Conservation (phyloP, 2,888 invertebrate species). For the Leptinotarsa rubiginosa region DNA sequence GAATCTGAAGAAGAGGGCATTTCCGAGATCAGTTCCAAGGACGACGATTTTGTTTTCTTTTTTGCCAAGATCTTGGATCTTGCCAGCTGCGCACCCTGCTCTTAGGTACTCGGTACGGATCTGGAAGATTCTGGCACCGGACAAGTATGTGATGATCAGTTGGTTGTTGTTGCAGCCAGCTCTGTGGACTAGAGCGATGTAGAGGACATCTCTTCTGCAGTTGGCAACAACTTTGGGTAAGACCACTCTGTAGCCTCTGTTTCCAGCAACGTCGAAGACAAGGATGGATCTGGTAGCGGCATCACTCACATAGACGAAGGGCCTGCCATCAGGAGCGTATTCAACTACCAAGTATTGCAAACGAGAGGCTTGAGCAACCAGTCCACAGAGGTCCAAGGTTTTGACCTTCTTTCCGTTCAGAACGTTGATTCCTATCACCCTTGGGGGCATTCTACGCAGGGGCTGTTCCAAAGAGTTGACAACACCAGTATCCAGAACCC, state of each 20-base stretch:
- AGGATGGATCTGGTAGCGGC: slow-evolving; percentile 67
- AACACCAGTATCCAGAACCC: slow-evolving; percentile 73
- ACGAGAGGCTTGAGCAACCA: slow-evolving; percentile 33
- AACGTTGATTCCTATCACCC: slow-evolving; percentile 72
- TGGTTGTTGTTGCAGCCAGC: slow-evolving; percentile 69
- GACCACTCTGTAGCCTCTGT: slow-evolving; percentile 70
- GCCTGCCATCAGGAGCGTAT: slow-evolving; percentile 68
- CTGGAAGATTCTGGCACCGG: slow-evolving; percentile 73
- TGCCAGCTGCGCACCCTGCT: slow-evolving; percentile 70
- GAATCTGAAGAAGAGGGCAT: slow-evolving; percentile 71
- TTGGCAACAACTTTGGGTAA: slow-evolving; percentile 67
- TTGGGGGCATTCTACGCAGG: slow-evolving; percentile 71
- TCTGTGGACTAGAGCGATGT: slow-evolving; percentile 73
- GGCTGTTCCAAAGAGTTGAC: slow-evolving; percentile 72
- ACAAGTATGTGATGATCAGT: slow-evolving; percentile 74
- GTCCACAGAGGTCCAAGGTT: slow-evolving; percentile 64
- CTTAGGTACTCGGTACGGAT: slow-evolving; percentile 74
- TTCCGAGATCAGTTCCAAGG: slow-evolving; percentile 74
- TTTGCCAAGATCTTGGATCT: slow-evolving; percentile 68
- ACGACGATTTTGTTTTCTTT: slow-evolving; percentile 72
- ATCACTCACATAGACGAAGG: slow-evolving; percentile 68
- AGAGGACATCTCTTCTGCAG: slow-evolving; percentile 74
- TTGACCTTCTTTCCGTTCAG: slow-evolving; percentile 72
- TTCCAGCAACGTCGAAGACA: slow-evolving; percentile 69
- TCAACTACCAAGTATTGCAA: slow-evolving; percentile 73